A percentile compares a stretch with the other conserved stretches of the same genome.
Evolutionary conservation across 2,888 invertebrate species (phyloP).

Genomic region (Mylabris sibirica): DNA sequence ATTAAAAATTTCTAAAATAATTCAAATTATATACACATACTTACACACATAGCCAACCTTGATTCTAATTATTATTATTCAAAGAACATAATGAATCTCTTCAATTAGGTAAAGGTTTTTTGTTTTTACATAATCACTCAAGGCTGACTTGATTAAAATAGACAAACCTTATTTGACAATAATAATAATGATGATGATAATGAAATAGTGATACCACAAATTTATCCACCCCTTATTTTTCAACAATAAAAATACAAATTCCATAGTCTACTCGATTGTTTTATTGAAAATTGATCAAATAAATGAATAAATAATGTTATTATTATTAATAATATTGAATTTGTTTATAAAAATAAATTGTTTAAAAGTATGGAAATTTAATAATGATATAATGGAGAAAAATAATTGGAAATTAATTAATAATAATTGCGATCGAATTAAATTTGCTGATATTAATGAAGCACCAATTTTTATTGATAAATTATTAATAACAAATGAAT

Average conservation of each 20-base stretch:
- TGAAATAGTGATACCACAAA: not conserved
- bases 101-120: constrained; percentile 4
- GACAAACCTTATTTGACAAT: not conserved
- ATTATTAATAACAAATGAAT: constrained; percentile 42
- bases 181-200: not conserved
- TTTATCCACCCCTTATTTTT: not conserved
- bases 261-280: not conserved
- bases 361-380: constrained; percentile 25
- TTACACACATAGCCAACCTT: not conserved
- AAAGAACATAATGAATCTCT: not conserved
- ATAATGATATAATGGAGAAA: constrained; percentile 31
- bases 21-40: too few species aligned
- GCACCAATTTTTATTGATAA: constrained; percentile 33
- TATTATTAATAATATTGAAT: not conserved
- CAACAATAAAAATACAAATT: not conserved
- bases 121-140: not conserved
- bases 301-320: not conserved
- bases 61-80: not conserved
- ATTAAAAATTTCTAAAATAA: not conserved
- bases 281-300: not conserved
- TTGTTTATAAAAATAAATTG: constrained; percentile 1
- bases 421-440: constrained; percentile 32
- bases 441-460: constrained; percentile 33
- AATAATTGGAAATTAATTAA: constrained; percentile 34
- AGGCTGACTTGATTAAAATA: not conserved